A percentile compares a stretch with the other conserved stretches of the same genome.
These are phyloP conservation scores for Microcebus tavaratra DNA, from an alignment of 2,113 vertebrate species.

Conservation along the genomic window DNA sequence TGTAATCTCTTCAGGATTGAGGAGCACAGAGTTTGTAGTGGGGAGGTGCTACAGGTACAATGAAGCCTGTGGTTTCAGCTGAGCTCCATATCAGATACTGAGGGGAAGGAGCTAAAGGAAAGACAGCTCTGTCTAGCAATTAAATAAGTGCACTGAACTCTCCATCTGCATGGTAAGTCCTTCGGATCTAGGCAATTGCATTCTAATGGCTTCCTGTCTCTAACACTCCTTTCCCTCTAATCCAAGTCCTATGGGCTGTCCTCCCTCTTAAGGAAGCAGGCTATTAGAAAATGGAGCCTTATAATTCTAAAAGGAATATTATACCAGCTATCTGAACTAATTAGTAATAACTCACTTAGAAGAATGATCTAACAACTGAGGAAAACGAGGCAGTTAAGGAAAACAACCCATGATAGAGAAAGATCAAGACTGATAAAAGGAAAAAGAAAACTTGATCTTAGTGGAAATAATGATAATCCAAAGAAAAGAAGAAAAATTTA, in stretches of 20 bases:
- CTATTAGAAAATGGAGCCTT: neutral
- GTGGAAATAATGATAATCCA: neutral
- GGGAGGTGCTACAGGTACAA: neutral
- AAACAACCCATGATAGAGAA: neutral
- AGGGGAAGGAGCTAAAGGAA: neutral
- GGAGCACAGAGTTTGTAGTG: no score
- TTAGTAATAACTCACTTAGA: neutral
- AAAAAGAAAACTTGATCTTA: neutral
- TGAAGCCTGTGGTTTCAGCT: neutral
- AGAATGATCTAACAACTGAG: neutral
- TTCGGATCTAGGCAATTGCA: neutral
- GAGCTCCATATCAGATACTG: neutral
- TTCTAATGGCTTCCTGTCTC: neutral
- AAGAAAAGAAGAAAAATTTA: neutral
- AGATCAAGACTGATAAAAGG: neutral
- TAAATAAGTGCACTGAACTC: neutral
- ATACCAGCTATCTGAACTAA: neutral
- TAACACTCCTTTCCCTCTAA: neutral
- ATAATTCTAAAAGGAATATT: neutral
- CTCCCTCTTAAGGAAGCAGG: neutral
- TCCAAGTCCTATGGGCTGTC: neutral
- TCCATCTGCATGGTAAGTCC: neutral
- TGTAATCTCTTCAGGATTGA: neutral
- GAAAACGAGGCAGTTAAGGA: neutral
- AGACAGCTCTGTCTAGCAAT: neutral